These are phyloP conservation scores for Megalopta genalis DNA, from an alignment of 1,140 invertebrate genomes.

Conservation along the genomic window DNA sequence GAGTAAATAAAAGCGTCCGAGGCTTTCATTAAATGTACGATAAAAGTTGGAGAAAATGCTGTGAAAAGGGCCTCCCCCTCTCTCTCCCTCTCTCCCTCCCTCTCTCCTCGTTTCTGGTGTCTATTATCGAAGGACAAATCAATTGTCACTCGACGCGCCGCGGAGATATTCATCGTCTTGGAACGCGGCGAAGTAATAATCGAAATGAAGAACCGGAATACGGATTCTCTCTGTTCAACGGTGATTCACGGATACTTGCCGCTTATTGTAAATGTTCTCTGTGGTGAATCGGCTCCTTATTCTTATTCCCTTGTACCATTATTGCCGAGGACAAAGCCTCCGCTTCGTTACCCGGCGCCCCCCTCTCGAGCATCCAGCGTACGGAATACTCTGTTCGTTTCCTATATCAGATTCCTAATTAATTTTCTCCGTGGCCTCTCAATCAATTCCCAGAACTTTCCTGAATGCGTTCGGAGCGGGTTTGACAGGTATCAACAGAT, in stretches of 20 bases:
- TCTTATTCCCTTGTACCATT: neutral
- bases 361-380: neutral
- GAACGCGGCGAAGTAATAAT: neutral
- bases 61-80: neutral
- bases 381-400: neutral
- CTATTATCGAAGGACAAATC: constrained; percentile 15
- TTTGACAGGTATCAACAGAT: too few relatives aligned
- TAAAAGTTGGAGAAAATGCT: constrained; percentile 6
- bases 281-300: neutral
- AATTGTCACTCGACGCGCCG: neutral
- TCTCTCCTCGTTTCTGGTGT: neutral
- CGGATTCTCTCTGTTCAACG: neutral
- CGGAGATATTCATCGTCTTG: neutral
- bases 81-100: too few relatives aligned
- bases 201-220: neutral
- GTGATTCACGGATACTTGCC: neutral
- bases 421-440: too few relatives aligned
- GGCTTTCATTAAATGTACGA: constrained; percentile 31
- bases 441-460: too few relatives aligned
- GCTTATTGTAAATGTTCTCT: neutral
- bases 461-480: too few relatives aligned
- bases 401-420: too few relatives aligned
- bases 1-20: constrained; percentile 25
- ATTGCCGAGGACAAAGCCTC: neutral
- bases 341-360: neutral